These are phyloP conservation scores for Melanotaenia trifasciata DNA, from an alignment of 2,797 vertebrate species.

Conservation along the genomic window DNA sequence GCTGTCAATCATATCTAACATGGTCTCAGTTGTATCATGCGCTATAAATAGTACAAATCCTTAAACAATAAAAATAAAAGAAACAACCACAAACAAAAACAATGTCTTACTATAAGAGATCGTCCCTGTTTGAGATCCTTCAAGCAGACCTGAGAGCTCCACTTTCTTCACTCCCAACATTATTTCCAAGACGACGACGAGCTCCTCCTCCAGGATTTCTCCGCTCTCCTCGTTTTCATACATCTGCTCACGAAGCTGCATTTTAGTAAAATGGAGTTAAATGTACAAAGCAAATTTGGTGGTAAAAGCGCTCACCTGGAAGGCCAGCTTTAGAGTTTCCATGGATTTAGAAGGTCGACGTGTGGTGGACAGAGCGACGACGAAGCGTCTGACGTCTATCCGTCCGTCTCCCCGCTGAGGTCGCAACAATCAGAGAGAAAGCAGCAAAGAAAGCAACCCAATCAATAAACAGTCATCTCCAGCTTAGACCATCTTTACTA, in stretches of 20 bases:
- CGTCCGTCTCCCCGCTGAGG: slow-evolving; percentile 79
- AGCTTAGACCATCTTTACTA: too few species aligned
- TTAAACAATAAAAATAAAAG: background rate
- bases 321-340: slow-evolving; percentile 91
- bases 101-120: slow-evolving; percentile 87
- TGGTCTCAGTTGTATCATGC: slow-evolving; percentile 3
- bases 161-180: slow-evolving; percentile 89
- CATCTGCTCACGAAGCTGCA: slow-evolving; percentile 78
- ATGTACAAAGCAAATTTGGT: accelerated
- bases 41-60: background rate
- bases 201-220: slow-evolving; percentile 81
- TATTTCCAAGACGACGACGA: slow-evolving; percentile 87
- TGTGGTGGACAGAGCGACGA: slow-evolving; percentile 89
- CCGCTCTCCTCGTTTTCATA: slow-evolving; percentile 84
- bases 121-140: slow-evolving; percentile 70
- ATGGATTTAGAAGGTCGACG: slow-evolving; percentile 87
- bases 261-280: background rate
- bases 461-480: too few species aligned
- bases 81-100: background rate
- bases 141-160: slow-evolving; percentile 83
- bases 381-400: slow-evolving; percentile 89
- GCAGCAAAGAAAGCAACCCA: background rate
- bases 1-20: slow-evolving; percentile 36
- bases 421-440: slow-evolving; percentile 3
- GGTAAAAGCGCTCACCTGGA: slow-evolving; percentile 77